phyloP scores from a whole-genome alignment of 2,888 invertebrate species.

The Drosophila dives region DNA sequence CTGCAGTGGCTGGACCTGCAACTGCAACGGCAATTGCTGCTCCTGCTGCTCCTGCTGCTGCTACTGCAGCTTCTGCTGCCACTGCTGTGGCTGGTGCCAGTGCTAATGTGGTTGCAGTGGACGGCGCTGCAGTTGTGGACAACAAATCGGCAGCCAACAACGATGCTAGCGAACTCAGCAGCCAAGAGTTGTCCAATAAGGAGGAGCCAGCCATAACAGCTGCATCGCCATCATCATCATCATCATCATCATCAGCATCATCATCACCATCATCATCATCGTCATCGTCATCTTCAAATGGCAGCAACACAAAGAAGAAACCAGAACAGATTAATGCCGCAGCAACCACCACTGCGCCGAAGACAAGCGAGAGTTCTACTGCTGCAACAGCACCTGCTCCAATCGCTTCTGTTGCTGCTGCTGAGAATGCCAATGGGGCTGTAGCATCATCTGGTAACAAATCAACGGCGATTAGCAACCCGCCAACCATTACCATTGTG shows the following conservation, averaged over 20 bases:
- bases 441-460: constrained; percentile 9
- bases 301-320: constrained; percentile 44
- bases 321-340: constrained; percentile 35
- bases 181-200: constrained; percentile 52
- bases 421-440: constrained; percentile 12
- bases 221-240: background rate
- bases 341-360: constrained; percentile 5
- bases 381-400: constrained; percentile 1
- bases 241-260: background rate
- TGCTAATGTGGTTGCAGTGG: constrained; percentile 4
- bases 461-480: constrained; percentile 23
- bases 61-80: background rate
- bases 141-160: constrained; percentile 24
- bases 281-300: background rate
- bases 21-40: background rate
- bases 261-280: background rate
- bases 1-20: constrained; percentile 1
- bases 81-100: constrained; percentile 7
- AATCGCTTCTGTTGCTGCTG: constrained; percentile 1
- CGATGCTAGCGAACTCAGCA: constrained; percentile 23
- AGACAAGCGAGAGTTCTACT: constrained; percentile 17
- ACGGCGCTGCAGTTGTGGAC: background rate
- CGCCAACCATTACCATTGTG: constrained; percentile 77
- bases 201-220: constrained; percentile 38
- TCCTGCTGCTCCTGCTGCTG: background rate